Evolutionary conservation across 1,140 invertebrate species (phyloP).

Genomic region (Apis dorsata): DNA sequence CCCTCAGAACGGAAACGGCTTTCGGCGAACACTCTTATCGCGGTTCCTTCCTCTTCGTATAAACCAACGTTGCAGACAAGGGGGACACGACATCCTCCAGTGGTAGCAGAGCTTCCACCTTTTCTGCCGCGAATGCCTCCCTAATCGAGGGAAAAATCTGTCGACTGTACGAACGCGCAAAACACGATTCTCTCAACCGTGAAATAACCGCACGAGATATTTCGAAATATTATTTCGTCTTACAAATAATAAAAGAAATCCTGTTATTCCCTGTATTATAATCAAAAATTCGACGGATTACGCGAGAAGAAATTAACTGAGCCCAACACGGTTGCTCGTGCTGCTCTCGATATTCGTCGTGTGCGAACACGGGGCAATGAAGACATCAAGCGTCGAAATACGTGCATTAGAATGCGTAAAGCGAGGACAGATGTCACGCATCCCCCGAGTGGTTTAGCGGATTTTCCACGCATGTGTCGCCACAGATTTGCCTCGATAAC

Average conservation of each 20-base stretch:
- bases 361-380: conserved; percentile 41
- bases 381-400: conserved; percentile 63
- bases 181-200: no score
- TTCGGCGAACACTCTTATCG: conserved; percentile 56
- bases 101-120: not conserved
- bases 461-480: conserved; percentile 75
- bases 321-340: not conserved
- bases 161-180: not conserved
- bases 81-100: conserved; percentile 1
- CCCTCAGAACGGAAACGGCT: conserved; percentile 58
- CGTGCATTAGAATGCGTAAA: conserved; percentile 53
- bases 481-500: conserved; percentile 44
- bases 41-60: conserved; percentile 58
- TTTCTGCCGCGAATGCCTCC: conserved; percentile 11
- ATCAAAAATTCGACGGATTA: no score
- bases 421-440: conserved; percentile 70
- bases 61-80: conserved; percentile 52
- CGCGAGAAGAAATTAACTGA: not conserved
- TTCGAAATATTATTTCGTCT: not conserved
- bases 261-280: no score
- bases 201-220: not conserved
- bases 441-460: conserved; percentile 53
- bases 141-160: not conserved
- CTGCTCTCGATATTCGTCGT: not conserved
- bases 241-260: not conserved